A percentile compares a stretch with the other conserved stretches of the same genome.
Conservation (phyloP, 1,140 invertebrate genomes). For the Drosophila ohnishii region DNA sequence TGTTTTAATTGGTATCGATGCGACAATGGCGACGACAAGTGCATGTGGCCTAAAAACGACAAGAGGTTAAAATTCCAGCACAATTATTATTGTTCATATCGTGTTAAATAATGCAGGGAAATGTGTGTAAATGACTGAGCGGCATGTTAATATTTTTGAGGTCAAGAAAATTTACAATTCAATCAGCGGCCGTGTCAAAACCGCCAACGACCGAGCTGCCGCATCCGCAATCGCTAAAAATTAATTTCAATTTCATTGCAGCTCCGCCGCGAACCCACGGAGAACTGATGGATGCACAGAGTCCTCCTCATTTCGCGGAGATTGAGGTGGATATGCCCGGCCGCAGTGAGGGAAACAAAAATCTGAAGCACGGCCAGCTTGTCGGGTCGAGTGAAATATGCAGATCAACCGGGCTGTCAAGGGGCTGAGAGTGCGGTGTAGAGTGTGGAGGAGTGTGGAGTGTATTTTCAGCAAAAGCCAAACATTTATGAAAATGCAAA, state of each 20-base stretch:
- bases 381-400: slow-evolving; percentile 64
- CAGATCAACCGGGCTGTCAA: slow-evolving; percentile 47
- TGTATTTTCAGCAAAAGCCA: slow-evolving; percentile 55
- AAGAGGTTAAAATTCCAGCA: slow-evolving; percentile 28
- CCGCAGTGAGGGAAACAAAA: slow-evolving; percentile 52
- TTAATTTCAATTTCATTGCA: slow-evolving; percentile 82
- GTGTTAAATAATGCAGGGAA: slow-evolving; percentile 33
- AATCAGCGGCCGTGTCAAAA: slow-evolving; percentile 60
- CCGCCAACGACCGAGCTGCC: slow-evolving; percentile 48
- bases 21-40: slow-evolving; percentile 30
- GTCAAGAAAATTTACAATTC: slow-evolving; percentile 66
- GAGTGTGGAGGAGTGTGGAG: neutral
- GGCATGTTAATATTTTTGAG: slow-evolving; percentile 2
- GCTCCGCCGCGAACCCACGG: neutral
- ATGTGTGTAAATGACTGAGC: slow-evolving; percentile 8
- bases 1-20: slow-evolving; percentile 36
- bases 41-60: slow-evolving; percentile 43
- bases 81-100: slow-evolving; percentile 15
- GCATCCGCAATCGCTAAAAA: slow-evolving; percentile 82
- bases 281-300: neutral
- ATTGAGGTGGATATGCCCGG: slow-evolving; percentile 7
- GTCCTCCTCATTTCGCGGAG: slow-evolving; percentile 7
- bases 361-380: slow-evolving; percentile 41
- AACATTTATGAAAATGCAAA: slow-evolving; percentile 81
- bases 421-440: neutral